Evolutionary conservation across 2,113 vertebrate genomes (phyloP).

Genomic region (Bungarus multicinctus): DNA sequence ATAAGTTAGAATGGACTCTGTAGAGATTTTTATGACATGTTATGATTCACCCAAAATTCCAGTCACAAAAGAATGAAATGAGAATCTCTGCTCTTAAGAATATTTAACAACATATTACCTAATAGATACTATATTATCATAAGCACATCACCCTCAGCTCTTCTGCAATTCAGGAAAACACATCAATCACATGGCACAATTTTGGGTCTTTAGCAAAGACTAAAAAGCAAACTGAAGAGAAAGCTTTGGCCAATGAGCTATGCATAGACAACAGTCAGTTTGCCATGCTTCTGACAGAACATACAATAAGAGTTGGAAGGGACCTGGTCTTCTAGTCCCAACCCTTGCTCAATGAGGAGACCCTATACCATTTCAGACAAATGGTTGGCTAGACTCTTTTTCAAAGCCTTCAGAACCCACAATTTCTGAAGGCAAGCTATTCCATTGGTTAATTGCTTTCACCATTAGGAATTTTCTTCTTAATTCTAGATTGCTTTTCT

Average conservation of each 20-base stretch:
- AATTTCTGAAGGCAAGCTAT: background rate
- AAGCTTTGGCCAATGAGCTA: background rate
- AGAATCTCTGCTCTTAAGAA: constrained; percentile 41
- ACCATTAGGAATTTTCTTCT: background rate
- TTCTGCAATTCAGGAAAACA: background rate
- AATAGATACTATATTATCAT: constrained; percentile 11
- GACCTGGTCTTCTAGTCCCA: background rate
- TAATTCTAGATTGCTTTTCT: background rate
- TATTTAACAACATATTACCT: constrained; percentile 25
- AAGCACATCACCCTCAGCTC: constrained; percentile 39
- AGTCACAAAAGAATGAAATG: constrained; percentile 31
- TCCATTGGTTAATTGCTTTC: background rate
- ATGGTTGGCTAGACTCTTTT: background rate
- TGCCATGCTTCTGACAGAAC: background rate
- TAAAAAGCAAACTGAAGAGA: background rate
- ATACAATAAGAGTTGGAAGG: background rate
- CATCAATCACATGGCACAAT: background rate
- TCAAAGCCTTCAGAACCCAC: background rate
- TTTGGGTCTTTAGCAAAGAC: background rate
- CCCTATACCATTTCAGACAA: background rate
- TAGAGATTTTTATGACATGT: constrained; percentile 12
- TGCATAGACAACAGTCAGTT: background rate
- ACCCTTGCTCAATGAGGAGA: background rate
- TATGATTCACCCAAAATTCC: constrained; percentile 32
- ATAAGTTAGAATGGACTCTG: constrained; percentile 18